Evolutionary conservation across 2,797 vertebrate genomes (phyloP).

Genomic region (Fratercula arctica): DNA sequence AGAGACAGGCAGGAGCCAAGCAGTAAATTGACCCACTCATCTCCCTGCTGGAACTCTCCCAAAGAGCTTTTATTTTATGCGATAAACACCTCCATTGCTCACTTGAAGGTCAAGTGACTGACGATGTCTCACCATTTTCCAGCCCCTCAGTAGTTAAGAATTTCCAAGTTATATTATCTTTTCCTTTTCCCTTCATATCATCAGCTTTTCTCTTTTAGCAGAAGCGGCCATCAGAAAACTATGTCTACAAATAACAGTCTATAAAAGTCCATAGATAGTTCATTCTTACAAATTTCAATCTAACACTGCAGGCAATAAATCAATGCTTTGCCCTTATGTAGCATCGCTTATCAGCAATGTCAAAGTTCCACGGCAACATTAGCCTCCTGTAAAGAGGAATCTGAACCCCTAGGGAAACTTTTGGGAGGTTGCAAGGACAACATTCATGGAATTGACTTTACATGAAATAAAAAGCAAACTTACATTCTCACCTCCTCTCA

Average conservation of each 20-base stretch:
- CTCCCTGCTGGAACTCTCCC: constrained; percentile 10
- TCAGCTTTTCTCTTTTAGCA: background rate
- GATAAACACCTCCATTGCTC: constrained; percentile 19
- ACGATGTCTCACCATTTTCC: background rate
- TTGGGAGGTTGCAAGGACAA: background rate
- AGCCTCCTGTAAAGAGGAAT: background rate
- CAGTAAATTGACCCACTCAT: constrained; percentile 52
- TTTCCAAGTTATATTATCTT: constrained; percentile 27
- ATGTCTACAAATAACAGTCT: background rate
- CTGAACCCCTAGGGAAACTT: background rate
- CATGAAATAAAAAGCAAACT: background rate
- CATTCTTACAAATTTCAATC: constrained; percentile 34
- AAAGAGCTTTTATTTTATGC: constrained; percentile 28
- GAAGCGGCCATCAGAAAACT: background rate
- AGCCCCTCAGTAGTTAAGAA: constrained; percentile 3
- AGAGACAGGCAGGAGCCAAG: constrained; percentile 46
- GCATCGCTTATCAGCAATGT: constrained; percentile 45
- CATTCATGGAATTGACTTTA: background rate
- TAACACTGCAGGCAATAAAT: constrained; percentile 32
- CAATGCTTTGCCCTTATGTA: constrained; percentile 16
- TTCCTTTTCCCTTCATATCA: background rate
- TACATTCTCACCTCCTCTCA: background rate
- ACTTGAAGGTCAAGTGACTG: constrained; percentile 58
- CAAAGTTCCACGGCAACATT: background rate
- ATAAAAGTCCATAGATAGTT: constrained; percentile 4